Evolutionary conservation across 2,888 invertebrate genomes (phyloP).

Genomic region (Nymphalis urticae): DNA sequence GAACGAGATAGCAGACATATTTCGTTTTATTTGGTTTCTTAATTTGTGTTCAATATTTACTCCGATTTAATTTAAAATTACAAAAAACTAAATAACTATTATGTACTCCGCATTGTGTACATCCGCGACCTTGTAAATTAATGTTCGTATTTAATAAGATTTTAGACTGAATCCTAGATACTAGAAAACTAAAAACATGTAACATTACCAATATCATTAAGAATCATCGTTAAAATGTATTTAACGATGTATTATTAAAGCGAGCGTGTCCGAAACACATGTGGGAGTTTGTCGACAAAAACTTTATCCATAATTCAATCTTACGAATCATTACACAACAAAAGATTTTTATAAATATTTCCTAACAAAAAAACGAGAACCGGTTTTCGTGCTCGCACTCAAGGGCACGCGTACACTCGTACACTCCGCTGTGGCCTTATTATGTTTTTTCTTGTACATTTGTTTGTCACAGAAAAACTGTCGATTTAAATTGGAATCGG

Average conservation of each 20-base stretch:
- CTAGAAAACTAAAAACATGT: too few species aligned
- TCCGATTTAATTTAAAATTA: too few species aligned
- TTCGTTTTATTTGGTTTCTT: too few species aligned
- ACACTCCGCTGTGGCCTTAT: not conserved
- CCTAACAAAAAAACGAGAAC: conserved; percentile 38
- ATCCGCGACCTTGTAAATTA: too few species aligned
- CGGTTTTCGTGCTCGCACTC: conserved; percentile 30
- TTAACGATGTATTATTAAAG: not conserved
- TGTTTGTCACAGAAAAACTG: not conserved
- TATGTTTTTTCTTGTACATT: not conserved
- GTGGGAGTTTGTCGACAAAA: conserved; percentile 15
- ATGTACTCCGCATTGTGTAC: too few species aligned
- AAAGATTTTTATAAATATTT: conserved; percentile 39
- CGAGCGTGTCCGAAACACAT: not conserved
- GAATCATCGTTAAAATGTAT: not conserved
- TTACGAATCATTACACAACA: conserved; percentile 28
- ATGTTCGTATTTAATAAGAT: too few species aligned
- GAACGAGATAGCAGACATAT: too few species aligned
- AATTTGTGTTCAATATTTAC: too few species aligned
- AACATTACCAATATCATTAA: too few species aligned
- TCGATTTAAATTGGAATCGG: not conserved
- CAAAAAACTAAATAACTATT: too few species aligned
- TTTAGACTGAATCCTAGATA: too few species aligned
- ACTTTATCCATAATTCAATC: conserved; percentile 28
- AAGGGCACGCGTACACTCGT: conserved; percentile 36